Evolutionary conservation across 2,113 vertebrate genomes (phyloP), one percentile per base, ranked within the genome.

Genomic region (Edolisoma coerulescens): DNA sequence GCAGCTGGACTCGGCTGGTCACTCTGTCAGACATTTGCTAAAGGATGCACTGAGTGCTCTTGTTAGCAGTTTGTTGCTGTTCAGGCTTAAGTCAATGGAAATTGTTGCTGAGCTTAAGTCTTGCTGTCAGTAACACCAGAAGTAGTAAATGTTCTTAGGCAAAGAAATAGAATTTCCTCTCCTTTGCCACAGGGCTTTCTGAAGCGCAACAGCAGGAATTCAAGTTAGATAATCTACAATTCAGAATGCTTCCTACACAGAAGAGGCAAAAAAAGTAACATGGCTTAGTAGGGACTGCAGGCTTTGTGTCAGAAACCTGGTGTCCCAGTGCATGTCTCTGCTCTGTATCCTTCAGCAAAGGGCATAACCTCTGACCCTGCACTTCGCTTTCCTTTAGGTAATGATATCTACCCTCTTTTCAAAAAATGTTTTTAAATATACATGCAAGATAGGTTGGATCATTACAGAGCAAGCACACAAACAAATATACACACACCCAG

Each of bases 391-490:
- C 70, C 50, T 90, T 76, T 47, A 86, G 75, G 61, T 59, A 86
- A 74, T 22, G 41, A 5, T 32, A 86, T 59, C 94, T 88, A 54
- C 42, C n/a, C 63, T 77, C 32, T 19, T 59, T 89, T 81, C 8
- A 35, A 54, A 85, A 73, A 80, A 53, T 45, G 54, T 39, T 86
- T 69, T 70, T 59, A 90, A 92, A 77, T 44, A 67, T 11, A 47
- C 39, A 44, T 18, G 27, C 24, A 50, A 52, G 64, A 73, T 70
- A 65, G 50, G 68, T 70, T 33, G 42, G 89, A 67, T 92, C 75
- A 89, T 94, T 90, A 90, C 37, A 77, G 76, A 50, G 59, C n/a
- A 73, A 83, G 63, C 75, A 85, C 60, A 90, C 79, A 92, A 94
- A 95, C 80, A 95, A 83, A 93, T 54, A n/a, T 0, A 42, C 6